Evolutionary conservation across 2,797 vertebrate genomes (phyloP).

Genomic region (Paguma larvata): DNA sequence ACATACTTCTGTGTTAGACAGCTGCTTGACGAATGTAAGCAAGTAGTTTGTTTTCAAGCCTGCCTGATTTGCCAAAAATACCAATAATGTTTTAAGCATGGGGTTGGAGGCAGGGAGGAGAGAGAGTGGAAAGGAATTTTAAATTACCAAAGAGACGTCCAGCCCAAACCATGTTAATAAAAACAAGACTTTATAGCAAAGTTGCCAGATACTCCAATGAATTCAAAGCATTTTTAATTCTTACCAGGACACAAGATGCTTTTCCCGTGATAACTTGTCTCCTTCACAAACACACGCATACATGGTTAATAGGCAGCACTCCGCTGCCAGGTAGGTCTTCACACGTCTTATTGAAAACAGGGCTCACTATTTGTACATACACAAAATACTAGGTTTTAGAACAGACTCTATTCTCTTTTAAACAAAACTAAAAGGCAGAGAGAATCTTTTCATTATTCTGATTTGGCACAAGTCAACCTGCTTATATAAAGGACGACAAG

Average conservation of each 20-base stretch:
- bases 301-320: not conserved
- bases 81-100: constrained; percentile 60
- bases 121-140: constrained; percentile 71
- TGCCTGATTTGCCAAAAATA: constrained; percentile 69
- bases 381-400: constrained; percentile 64
- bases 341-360: not conserved
- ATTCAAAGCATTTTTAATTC: constrained; percentile 64
- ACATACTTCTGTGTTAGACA: not conserved
- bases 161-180: constrained; percentile 73
- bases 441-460: constrained; percentile 6
- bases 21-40: constrained; percentile 19
- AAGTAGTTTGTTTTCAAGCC: constrained; percentile 66
- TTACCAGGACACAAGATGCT: constrained; percentile 43
- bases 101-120: constrained; percentile 8
- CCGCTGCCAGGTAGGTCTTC: not conserved
- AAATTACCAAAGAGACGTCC: constrained; percentile 73
- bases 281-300: not conserved
- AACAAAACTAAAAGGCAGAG: not conserved
- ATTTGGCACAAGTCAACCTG: constrained; percentile 3
- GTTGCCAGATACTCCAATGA: constrained; percentile 46
- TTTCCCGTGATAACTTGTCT: constrained; percentile 54
- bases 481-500: constrained; percentile 20
- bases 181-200: constrained; percentile 73
- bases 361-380: not conserved
- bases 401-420: not conserved